Base-by-base conservation (phyloP, 2,113 vertebrate genomes). In the Alexandromys fortis region DNA sequence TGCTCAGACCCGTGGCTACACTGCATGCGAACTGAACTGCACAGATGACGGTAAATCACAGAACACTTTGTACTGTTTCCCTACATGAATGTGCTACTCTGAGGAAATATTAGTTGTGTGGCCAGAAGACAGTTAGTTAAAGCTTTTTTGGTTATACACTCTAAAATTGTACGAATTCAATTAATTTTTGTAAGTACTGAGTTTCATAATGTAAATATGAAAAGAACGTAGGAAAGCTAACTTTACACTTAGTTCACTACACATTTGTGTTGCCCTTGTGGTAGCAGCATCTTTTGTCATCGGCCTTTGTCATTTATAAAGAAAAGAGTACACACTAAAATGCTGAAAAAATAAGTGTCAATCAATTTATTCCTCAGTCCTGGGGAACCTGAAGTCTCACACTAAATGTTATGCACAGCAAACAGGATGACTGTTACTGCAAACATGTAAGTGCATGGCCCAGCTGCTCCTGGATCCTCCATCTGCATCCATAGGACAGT, bases 331-430 rank as follows among this genome's bases (percentile, higher is more conserved):
- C 92, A 33, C 82, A 55, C 96, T 97, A 89, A 96, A 95, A 94
- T 47, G 89, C 68, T 96, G 8, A 35, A 87, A 89, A 95, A 97
- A 22, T 94, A 95, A 97, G 96, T 61, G n/a, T 97, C 96, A 97
- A 97, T 92, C 83, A 97, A 94, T 38, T 67, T 89, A 92, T 98
- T 97, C 94, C 96, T 98, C 86, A 92, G 93, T 97, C 97, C 97
- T 97, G 94, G 95, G 96, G 49, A 96, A 9, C 28, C 45, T 96
- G 73, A 96, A 90, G 49, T 78, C 85, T 96, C 94, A 83, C 94
- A 94, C 55, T 77, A 81, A 96, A 97, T 97, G 68, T 89, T 1
- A 0, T 94, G 28, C 13, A 38, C 82, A 94, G 82, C 1, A 24
- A 92, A 98, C 97, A 85, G 78, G 17, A 76, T 70, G 78, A 67